Base-by-base conservation (phyloP, 2,113 vertebrate genomes). In the Labrus mixtus region DNA sequence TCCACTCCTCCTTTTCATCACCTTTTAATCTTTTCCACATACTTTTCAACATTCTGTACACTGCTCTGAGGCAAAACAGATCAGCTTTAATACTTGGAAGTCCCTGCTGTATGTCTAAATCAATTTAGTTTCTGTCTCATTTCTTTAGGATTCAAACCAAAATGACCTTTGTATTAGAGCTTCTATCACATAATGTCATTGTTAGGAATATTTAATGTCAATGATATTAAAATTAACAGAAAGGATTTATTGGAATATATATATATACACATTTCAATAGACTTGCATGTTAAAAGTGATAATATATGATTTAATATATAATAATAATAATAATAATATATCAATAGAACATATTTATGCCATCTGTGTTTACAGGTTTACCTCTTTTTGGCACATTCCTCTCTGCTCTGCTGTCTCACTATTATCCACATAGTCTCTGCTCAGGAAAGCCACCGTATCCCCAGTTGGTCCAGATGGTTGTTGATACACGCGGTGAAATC, bases 391-490 rank as follows among this genome's bases (percentile, higher is more conserved):
- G 51, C 63, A 70, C 54, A 50, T 59, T 80, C 20, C 37, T 66
- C 57, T 54, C 55, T 64, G 48, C n/a, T 0, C 37, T 46, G 43
- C 36, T 36, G 25, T 41, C 48, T 45, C 54, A 22, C 53, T 16
- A 0, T 20, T 22, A 55, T 73, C 20, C 36, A 25, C 46, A 29
- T 37, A 33, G 25, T 55, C 50, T 64, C 64, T 25, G 64, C 41
- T 65, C 71, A 51, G 75, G 63, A 76, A 72, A 78, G 67, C 74
- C 68, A 65, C 51, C 10, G 2, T 64, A 45, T 37, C 55, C 78
- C 71, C 64, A 68, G 60, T 78, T 48, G 64, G 60, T 76, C 60
- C 82, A 82, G 68, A 82, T 54, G 76, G 69, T 71, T 83, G 76
- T 73, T 78, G 56, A 68, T 70, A 70, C 70, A 80, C 25, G 16